Evolutionary conservation across 2,797 vertebrate species (phyloP).

Genomic region (Sebastes taczanowskii): DNA sequence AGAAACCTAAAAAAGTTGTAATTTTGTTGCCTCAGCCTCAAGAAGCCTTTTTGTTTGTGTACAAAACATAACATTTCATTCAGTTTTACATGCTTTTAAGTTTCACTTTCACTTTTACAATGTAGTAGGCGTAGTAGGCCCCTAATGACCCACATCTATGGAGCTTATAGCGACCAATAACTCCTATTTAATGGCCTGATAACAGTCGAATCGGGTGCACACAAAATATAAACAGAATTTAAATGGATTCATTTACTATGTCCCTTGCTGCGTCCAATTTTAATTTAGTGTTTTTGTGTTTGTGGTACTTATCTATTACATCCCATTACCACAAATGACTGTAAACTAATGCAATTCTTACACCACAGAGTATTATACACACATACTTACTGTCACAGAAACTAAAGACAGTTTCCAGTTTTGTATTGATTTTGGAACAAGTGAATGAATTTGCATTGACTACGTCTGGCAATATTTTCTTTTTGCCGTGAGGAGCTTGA

Average conservation of each 20-base stretch:
- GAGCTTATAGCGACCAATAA: too few relatives aligned
- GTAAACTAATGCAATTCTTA: background rate
- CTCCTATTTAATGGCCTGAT: too few relatives aligned
- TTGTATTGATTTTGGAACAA: conserved; percentile 32
- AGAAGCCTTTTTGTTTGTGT: too few relatives aligned
- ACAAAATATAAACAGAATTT: background rate
- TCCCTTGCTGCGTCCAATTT: background rate
- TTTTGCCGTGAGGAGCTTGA: conserved; percentile 1
- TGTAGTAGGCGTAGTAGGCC: too few relatives aligned
- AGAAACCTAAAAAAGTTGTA: too few relatives aligned
- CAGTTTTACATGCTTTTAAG: too few relatives aligned
- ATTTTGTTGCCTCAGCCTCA: too few relatives aligned
- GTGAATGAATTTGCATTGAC: conserved; percentile 33
- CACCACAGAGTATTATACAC: background rate
- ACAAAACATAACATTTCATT: rapidly evolving
- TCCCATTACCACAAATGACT: background rate
- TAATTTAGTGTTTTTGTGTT: background rate
- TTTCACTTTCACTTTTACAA: too few relatives aligned
- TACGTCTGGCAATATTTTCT: background rate
- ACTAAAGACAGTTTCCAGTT: conserved; percentile 3
- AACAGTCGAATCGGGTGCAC: too few relatives aligned
- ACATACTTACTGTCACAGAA: background rate
- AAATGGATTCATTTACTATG: background rate
- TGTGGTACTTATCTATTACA: background rate
- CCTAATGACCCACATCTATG: too few relatives aligned